Base-by-base conservation (phyloP, 2,888 invertebrate genomes). In the Cryptophagus acutangulus region DNA sequence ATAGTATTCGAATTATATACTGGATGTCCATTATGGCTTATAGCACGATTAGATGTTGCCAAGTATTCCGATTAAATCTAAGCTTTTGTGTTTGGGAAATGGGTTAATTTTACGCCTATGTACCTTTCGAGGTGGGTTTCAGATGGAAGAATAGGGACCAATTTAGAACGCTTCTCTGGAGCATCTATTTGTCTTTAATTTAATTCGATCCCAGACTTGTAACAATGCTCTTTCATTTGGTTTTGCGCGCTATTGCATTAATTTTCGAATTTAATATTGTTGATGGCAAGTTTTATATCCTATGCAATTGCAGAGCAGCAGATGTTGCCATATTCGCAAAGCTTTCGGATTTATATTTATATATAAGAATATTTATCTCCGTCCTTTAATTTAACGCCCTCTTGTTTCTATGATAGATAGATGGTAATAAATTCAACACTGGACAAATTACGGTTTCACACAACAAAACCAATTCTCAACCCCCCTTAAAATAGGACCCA, bases 81-180 rank as follows among this genome's bases (percentile, higher is more conserved):
- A 52, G 63, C 64, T 62, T 65, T 63, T 26, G 64, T 65, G 57
- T 59, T 58, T 61, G 63, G 62, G 65, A 67, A 67, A 66, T 66
- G 62, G 67, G 66, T 67, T 67, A 67, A 68, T 69, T 69, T 69
- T 67, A 61, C 66, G 65, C 63, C 66, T 65, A 63, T 62, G 62
- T 65, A 65, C 63, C 62, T 65, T 58, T 50, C 49, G 60, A 62
- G 61, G 62, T 57, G 57, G 58, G n/a, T n/a, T n/a, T n/a, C n/a
- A n/a, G n/a, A 58, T 57, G 55, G 61, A 64, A 66, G 63, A 66
- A 65, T 62, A 56, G 53, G 56, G 56, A 49, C 55, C 55, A 53
- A 50, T 49, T 51, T 41, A 39, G 41, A 36, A 13, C 10, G n/a
- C 4, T 8, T n/a, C 4, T n/a, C 26, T 26, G 26, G 3, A 26